Conservation (phyloP, 2,113 vertebrate species). For the Pterocles burchelli region DNA sequence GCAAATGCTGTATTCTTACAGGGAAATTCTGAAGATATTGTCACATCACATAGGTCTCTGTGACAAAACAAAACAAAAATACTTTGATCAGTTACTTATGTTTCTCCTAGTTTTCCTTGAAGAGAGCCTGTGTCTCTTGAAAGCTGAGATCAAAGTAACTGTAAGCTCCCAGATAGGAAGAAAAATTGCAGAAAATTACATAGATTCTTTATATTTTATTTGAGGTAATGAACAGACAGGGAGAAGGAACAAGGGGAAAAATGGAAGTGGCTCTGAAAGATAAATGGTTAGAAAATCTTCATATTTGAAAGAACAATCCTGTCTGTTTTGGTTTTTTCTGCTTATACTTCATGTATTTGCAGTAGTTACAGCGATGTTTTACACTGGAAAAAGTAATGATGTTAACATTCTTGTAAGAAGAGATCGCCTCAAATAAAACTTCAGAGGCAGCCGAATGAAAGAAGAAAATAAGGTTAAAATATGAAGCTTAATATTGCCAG, state of each 20-base stretch:
- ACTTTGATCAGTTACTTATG: conserved; percentile 88
- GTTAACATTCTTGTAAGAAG: conserved; percentile 64
- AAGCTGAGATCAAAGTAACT: conserved; percentile 88
- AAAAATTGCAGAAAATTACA: conserved; percentile 81
- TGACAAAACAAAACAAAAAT: conserved; percentile 71
- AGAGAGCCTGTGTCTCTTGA: conserved; percentile 72
- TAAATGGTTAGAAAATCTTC: conserved; percentile 42
- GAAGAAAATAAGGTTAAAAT: conserved; percentile 67
- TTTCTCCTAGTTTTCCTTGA: conserved; percentile 71
- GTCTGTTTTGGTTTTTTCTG: background rate
- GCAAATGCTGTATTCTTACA: conserved; percentile 65
- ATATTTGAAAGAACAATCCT: conserved; percentile 28
- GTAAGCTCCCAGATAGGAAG: conserved; percentile 64
- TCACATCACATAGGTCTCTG: conserved; percentile 35
- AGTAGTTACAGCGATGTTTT: conserved; percentile 40
- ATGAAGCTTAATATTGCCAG: conserved; percentile 54
- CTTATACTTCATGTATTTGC: conserved; percentile 37
- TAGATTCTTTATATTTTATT: conserved; percentile 73
- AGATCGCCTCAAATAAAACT: conserved; percentile 69
- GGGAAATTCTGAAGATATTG: conserved; percentile 63
- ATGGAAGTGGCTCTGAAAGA: conserved; percentile 51
- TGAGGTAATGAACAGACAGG: conserved; percentile 49
- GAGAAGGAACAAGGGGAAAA: conserved; percentile 54
- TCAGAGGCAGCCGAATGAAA: conserved; percentile 62
- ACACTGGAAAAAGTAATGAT: conserved; percentile 54